phyloP scores from a whole-genome alignment of 2,888 invertebrate species.

The Calliphora vomitoria region DNA sequence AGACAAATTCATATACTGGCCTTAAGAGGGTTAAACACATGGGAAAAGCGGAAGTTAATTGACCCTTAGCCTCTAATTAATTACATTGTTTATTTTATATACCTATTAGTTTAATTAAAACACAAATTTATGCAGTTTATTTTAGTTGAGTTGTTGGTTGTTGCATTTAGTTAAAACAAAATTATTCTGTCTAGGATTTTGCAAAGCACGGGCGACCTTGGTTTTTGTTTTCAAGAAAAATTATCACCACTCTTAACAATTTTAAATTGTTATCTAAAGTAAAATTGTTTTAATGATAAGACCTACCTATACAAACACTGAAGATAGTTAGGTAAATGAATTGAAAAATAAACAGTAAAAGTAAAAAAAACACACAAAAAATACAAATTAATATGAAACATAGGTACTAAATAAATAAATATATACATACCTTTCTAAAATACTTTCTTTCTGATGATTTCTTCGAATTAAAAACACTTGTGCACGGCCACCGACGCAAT shows the following conservation, averaged over 20 bases:
- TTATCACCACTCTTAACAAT: conserved; percentile 1
- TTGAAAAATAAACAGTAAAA: neutral
- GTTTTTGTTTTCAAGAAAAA: neutral
- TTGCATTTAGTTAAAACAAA: too few relatives aligned
- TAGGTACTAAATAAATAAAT: neutral
- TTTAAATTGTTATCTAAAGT: conserved; percentile 30
- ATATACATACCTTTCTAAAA: conserved; percentile 24
- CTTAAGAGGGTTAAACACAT: too few relatives aligned
- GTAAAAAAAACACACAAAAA: neutral
- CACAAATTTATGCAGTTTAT: neutral
- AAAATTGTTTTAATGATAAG: conserved; percentile 28
- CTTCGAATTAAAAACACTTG: neutral
- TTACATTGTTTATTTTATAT: too few relatives aligned
- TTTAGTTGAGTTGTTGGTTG: too few relatives aligned
- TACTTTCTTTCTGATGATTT: conserved; percentile 17
- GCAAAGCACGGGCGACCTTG: conserved; percentile 11
- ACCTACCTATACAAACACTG: neutral
- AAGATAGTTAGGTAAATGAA: neutral
- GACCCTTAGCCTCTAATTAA: too few relatives aligned
- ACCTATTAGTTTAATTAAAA: neutral
- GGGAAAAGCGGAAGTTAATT: too few relatives aligned
- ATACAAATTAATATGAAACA: neutral
- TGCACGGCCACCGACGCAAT: conserved; percentile 3
- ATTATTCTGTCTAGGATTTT: neutral
- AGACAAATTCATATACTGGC: too few relatives aligned